These are phyloP conservation scores for Nibea albiflora DNA, from an alignment of 2,113 vertebrate species.

Conservation along the genomic window DNA sequence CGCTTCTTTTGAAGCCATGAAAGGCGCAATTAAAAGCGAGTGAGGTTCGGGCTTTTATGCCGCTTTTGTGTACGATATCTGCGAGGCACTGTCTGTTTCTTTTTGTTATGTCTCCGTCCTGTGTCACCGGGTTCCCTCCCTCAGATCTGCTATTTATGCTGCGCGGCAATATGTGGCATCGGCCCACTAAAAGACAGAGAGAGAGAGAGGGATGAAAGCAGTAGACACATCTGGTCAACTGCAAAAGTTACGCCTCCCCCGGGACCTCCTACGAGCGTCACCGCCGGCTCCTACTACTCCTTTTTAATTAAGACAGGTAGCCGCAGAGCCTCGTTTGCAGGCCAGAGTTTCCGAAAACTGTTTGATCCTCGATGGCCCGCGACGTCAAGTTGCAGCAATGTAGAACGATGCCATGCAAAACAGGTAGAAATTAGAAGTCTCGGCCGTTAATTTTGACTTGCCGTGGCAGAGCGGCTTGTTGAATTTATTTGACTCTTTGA, in stretches of 20 bases:
- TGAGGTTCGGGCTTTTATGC: constrained; percentile 3
- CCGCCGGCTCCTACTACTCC: background rate
- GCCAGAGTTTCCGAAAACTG: constrained; percentile 2
- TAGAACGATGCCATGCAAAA: constrained; percentile 12
- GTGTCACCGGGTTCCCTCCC: constrained; percentile 6
- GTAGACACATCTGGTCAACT: constrained; percentile 54
- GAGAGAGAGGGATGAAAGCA: constrained; percentile 27
- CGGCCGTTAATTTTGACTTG: constrained; percentile 28
- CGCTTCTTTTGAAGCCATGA: constrained; percentile 25
- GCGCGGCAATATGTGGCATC: background rate
- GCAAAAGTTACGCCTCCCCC: constrained; percentile 36
- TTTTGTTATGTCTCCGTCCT: constrained; percentile 4
- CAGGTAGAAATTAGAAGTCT: constrained; percentile 12
- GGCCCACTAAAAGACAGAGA: background rate
- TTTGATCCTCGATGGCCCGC: constrained; percentile 36
- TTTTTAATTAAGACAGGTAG: constrained; percentile 58
- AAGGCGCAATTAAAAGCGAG: constrained; percentile 28
- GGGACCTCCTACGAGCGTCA: constrained; percentile 5
- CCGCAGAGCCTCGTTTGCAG: constrained; percentile 36
- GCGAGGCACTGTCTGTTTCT: background rate
- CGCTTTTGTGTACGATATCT: constrained; percentile 16
- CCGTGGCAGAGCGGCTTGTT: constrained; percentile 14
- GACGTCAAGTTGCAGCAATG: constrained; percentile 11
- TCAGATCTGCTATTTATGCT: constrained; percentile 43
- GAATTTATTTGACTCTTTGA: constrained; percentile 7